Evolutionary conservation across 2,888 invertebrate genomes (phyloP), one percentile per base, ranked within the genome.

Genomic region (Cyclophora punctaria): DNA sequence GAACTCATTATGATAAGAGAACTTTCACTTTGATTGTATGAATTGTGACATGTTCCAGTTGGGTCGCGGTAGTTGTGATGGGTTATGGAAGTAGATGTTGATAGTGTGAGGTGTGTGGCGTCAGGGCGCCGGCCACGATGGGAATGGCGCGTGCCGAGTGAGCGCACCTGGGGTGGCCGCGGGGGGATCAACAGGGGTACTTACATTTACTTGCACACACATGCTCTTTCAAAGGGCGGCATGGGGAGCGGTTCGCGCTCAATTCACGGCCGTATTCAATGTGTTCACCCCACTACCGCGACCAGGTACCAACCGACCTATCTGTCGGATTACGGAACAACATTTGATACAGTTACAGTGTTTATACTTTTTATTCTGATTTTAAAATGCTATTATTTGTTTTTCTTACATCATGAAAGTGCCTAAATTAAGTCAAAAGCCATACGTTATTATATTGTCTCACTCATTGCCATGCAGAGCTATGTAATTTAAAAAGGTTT

Each of bases 201-300:
- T 85, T 86, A 85, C 85, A 75, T 78, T 81, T 83, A 80, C 85
- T 86, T 87, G 84, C 87, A 87, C 88, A 88, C 87, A 88, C 87
- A 88, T 87, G 86, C 81, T 78, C 79, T 80, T 81, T 77, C 67
- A 78, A 83, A 80, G 83, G 84, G 83, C 80, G 80, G 80, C 73
- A 70, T 71, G 75, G 82, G 74, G 78, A 71, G 76, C 67, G 73
- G 73, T 67, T 64, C 50, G 57, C 57, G 71, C 64, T 75, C 72
- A 69, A 63, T 62, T 62, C 56, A 50, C 53, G 49, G 49, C 56
- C 51, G 53, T 60, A 61, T 60, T 62, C 59, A 63, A 62, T 55
- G 56, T 56, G 52, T 62, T 62, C 56, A 58, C 59, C 57, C 59
- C 49, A 57, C 57, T 54, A 56, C 60, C 49, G 55, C 57, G 49